These are phyloP conservation scores for Alosa sapidissima DNA, from an alignment of 2,797 vertebrate genomes.

Conservation along the genomic window DNA sequence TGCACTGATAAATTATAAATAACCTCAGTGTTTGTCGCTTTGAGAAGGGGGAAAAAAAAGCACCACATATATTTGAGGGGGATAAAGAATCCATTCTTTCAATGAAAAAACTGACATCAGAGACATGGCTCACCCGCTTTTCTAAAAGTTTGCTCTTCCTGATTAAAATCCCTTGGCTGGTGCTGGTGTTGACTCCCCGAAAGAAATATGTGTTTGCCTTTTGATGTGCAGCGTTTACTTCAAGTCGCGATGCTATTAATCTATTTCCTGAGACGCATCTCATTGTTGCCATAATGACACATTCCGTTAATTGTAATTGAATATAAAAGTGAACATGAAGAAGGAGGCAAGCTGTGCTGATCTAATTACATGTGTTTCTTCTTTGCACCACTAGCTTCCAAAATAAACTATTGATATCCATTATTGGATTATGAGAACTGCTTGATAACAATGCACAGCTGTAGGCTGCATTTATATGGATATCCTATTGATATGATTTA, in stretches of 20 bases:
- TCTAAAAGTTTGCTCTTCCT: slow-evolving; percentile 47
- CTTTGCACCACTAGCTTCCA: slow-evolving; percentile 73
- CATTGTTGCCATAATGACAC: slow-evolving; percentile 72
- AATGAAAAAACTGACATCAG: background rate
- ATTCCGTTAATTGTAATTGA: slow-evolving; percentile 74
- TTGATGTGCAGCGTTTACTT: slow-evolving; percentile 63
- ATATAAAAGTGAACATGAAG: slow-evolving; percentile 67
- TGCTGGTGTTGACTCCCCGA: slow-evolving; percentile 60
- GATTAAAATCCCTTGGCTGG: slow-evolving; percentile 68
- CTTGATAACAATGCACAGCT: slow-evolving; percentile 75
- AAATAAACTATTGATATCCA: slow-evolving; percentile 82
- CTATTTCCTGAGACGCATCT: slow-evolving; percentile 66
- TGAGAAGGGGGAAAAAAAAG: background rate
- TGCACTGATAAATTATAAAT: slow-evolving; percentile 15
- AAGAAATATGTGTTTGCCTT: slow-evolving; percentile 60
- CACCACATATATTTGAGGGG: no score
- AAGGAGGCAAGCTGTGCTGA: slow-evolving; percentile 70
- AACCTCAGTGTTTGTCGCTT: slow-evolving; percentile 13
- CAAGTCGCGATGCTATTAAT: slow-evolving; percentile 70
- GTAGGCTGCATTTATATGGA: slow-evolving; percentile 73
- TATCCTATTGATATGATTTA: slow-evolving; percentile 81
- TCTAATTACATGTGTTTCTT: slow-evolving; percentile 74
- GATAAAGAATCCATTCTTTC: background rate
- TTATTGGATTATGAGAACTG: slow-evolving; percentile 73
- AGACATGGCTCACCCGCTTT: slow-evolving; percentile 4